Evolutionary conservation across 2,888 invertebrate genomes (phyloP).

Genomic region (Apoda limacodes): DNA sequence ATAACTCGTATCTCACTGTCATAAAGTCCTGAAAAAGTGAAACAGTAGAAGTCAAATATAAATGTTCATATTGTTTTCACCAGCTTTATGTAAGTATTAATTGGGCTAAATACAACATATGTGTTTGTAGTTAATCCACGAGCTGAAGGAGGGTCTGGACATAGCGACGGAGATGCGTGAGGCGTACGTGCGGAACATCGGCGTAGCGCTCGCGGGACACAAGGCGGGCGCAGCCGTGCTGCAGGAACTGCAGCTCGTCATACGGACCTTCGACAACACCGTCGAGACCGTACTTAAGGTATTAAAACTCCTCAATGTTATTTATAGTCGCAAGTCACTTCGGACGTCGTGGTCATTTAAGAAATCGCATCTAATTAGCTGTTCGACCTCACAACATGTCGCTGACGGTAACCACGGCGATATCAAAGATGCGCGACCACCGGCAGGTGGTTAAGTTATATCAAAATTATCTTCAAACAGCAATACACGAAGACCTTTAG

Average conservation of each 20-base stretch:
- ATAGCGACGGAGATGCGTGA: slow-evolving; percentile 86
- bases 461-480: too few species aligned
- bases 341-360: not conserved
- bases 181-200: slow-evolving; percentile 77
- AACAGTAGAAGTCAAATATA: too few species aligned
- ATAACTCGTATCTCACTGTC: too few species aligned
- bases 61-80: too few species aligned
- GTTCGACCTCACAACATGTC: too few species aligned
- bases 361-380: too few species aligned
- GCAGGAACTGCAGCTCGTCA: slow-evolving; percentile 65
- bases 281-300: slow-evolving; percentile 80
- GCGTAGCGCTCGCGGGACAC: slow-evolving; percentile 53
- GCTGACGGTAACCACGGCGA: too few species aligned
- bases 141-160: slow-evolving; percentile 89
- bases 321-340: slow-evolving; percentile 18
- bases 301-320: too few species aligned
- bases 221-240: slow-evolving; percentile 20
- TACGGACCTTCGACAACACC: slow-evolving; percentile 81
- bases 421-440: too few species aligned
- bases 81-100: not conserved
- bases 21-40: too few species aligned
- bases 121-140: slow-evolving; percentile 79
- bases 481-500: too few species aligned
- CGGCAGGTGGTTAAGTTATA: too few species aligned
- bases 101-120: not conserved